Evolutionary conservation across 2,888 invertebrate species (phyloP).

Genomic region (Cylindroiulus punctatus): DNA sequence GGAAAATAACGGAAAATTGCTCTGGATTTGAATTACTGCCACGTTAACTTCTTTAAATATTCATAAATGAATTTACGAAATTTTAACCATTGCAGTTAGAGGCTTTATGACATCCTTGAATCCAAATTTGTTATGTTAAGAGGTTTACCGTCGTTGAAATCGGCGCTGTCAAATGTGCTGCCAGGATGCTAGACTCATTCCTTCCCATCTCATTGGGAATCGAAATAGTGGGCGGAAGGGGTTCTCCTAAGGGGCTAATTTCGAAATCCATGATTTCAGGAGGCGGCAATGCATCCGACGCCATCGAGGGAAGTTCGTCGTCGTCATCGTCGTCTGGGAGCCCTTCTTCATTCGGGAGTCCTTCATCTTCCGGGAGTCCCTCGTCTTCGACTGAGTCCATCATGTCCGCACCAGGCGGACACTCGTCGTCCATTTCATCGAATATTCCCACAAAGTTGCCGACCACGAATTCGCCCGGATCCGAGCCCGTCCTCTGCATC

Average conservation of each 20-base stretch:
- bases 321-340: not conserved
- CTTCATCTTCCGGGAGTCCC: not conserved
- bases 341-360: not conserved
- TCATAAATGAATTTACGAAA: not conserved
- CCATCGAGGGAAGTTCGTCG: not conserved
- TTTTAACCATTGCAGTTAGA: not conserved
- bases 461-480: constrained; percentile 60
- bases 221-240: constrained; percentile 39
- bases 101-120: not conserved
- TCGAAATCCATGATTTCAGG: constrained; percentile 30
- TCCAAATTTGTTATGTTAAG: not conserved
- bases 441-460: constrained; percentile 51
- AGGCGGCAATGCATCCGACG: constrained; percentile 27
- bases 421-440: constrained; percentile 47
- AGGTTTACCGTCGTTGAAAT: constrained; percentile 37
- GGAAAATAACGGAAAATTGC: no score
- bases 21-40: no score
- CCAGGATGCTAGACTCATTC: constrained; percentile 1
- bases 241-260: constrained; percentile 15
- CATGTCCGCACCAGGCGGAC: constrained; percentile 30
- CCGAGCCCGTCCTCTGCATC: constrained; percentile 61
- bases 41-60: no score
- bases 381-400: constrained; percentile 30
- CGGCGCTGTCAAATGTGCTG: constrained; percentile 33
- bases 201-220: constrained; percentile 30